phyloP scores from a whole-genome alignment of 1,140 invertebrate genomes.

The Linepithema humile region DNA sequence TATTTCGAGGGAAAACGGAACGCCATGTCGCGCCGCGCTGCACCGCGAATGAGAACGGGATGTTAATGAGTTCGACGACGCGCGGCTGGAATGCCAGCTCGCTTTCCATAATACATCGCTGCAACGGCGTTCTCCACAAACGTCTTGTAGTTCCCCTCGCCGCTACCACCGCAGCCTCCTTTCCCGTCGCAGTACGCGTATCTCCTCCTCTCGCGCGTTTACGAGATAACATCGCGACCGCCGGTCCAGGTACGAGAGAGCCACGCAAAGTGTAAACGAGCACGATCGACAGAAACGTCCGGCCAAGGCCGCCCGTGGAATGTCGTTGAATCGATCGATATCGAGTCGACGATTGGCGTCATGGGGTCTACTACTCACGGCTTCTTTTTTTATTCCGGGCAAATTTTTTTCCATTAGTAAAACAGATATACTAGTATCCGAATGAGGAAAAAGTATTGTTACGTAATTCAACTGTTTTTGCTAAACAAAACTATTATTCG shows the following conservation, averaged over 20 bases:
- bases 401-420: not conserved
- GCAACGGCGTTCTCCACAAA: conserved; percentile 59
- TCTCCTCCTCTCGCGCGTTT: not conserved
- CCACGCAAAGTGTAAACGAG: conserved; percentile 38
- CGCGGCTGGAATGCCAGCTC: conserved; percentile 73
- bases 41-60: conserved; percentile 25
- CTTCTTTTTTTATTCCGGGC: not conserved
- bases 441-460: not conserved
- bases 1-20: conserved; percentile 40
- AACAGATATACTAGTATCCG: not conserved
- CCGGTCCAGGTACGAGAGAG: conserved; percentile 34
- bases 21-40: not conserved
- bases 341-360: conserved; percentile 20
- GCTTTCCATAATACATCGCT: conserved; percentile 70
- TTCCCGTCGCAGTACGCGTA: not conserved
- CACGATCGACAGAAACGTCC: conserved; percentile 34
- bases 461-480: no score
- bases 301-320: conserved; percentile 44
- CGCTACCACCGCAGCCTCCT: not conserved
- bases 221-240: conserved; percentile 41
- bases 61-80: conserved; percentile 65
- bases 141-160: not conserved
- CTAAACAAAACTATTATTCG: no score
- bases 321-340: conserved; percentile 29
- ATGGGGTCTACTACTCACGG: not conserved